Evolutionary conservation across 2,888 invertebrate species (phyloP).

Genomic region (Tiphia femorata): DNA sequence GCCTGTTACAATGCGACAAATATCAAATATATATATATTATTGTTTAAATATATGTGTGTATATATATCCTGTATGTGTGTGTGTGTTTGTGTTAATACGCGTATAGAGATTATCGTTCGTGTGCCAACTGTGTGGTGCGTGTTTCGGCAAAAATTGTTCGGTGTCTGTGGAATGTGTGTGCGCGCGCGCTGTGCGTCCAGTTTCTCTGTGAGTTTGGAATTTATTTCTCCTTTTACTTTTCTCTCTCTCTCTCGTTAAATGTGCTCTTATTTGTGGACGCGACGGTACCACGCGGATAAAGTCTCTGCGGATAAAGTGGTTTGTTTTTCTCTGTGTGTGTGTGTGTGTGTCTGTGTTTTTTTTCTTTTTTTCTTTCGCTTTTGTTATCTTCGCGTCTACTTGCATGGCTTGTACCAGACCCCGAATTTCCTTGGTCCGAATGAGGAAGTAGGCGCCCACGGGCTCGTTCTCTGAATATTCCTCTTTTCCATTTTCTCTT

Average conservation of each 20-base stretch:
- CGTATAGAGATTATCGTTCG: neutral
- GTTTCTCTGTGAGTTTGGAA: constrained; percentile 9
- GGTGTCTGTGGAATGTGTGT: too few relatives aligned
- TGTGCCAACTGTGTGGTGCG: too few relatives aligned
- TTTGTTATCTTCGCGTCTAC: constrained; percentile 49
- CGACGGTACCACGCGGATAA: too few relatives aligned
- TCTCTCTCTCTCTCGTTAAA: too few relatives aligned
- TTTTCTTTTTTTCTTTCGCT: constrained; percentile 4
- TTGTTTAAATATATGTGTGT: constrained; percentile 28
- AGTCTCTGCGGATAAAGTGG: too few relatives aligned
- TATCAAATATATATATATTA: constrained; percentile 63
- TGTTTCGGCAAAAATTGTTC: too few relatives aligned
- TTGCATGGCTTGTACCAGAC: constrained; percentile 53
- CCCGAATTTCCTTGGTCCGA: constrained; percentile 51
- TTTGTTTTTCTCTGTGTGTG: neutral
- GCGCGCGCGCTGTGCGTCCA: neutral
- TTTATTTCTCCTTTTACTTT: constrained; percentile 26
- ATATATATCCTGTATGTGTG: neutral
- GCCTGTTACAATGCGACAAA: constrained; percentile 59
- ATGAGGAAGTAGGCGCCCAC: too few relatives aligned
- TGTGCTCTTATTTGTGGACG: too few relatives aligned
- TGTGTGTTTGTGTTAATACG: constrained; percentile 4
- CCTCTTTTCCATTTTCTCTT: constrained; percentile 1
- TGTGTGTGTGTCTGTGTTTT: neutral
- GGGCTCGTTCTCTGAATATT: too few relatives aligned